Percentiles rank a stretch among this genome's conserved stretches.
Evolutionary conservation across 2,888 invertebrate species (phyloP).

Genomic region (Drosophila hawaiiensis): DNA sequence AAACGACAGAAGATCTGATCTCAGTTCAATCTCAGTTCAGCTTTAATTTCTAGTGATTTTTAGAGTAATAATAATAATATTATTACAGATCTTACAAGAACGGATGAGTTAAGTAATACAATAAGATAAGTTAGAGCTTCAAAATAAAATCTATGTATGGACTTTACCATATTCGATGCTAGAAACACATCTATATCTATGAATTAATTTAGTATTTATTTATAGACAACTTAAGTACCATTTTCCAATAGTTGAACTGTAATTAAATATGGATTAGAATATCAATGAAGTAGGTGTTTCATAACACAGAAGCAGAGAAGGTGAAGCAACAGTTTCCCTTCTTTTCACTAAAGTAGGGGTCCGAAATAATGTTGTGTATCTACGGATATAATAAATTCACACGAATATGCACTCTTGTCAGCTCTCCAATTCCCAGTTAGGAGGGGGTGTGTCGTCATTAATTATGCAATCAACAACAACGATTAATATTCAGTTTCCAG

Average conservation of each 20-base stretch:
- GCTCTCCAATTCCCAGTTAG: neutral
- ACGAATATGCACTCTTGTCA: conserved; percentile 20
- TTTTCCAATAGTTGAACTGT: neutral
- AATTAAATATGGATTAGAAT: neutral
- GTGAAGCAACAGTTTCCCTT: neutral
- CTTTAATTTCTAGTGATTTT: neutral
- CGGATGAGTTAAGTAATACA: neutral
- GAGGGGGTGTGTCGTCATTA: conserved; percentile 11
- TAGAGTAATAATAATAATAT: neutral
- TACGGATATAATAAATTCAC: conserved; percentile 24
- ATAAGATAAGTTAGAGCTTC: neutral
- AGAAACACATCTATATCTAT: neutral
- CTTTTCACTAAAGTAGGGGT: neutral
- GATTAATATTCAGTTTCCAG: conserved; percentile 20
- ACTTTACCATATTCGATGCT: neutral
- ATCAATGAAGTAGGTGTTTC: neutral
- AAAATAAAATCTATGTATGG: neutral
- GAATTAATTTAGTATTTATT: neutral
- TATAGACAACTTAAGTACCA: neutral
- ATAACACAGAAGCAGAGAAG: neutral
- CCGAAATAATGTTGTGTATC: neutral
- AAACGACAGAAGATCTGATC: neutral
- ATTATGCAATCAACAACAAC: conserved; percentile 17
- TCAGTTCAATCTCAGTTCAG: neutral
- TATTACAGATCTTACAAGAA: neutral